Percentiles rank a stretch among this genome's conserved stretches.
phyloP scores from a whole-genome alignment of 2,797 vertebrate genomes.

The Iguana delicatissima region DNA sequence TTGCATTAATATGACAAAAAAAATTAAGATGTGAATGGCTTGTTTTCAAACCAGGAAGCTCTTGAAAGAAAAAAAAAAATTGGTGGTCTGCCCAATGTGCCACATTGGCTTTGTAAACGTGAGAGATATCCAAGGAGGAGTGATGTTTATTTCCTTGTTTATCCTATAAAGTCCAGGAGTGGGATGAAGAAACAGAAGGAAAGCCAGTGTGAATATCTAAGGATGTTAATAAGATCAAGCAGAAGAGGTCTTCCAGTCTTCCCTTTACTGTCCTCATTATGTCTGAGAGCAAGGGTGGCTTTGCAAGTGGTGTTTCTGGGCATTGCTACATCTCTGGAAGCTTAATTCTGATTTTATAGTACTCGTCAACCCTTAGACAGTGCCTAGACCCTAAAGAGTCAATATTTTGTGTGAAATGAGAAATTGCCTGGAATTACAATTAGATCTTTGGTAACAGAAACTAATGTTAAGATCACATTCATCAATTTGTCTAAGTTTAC shows the following conservation, averaged over 20 bases:
- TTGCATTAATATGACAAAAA: not conserved
- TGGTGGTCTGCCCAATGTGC: not conserved
- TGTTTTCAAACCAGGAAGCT: not conserved
- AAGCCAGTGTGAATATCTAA: not conserved
- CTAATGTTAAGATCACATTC: not conserved
- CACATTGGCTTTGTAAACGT: too few species aligned
- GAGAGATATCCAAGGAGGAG: not conserved
- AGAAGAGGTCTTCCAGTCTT: not conserved
- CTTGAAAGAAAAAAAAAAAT: too few species aligned
- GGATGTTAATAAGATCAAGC: not conserved
- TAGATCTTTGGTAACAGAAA: constrained; percentile 12
- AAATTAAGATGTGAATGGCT: not conserved
- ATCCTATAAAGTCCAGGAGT: not conserved
- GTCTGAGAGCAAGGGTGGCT: not conserved
- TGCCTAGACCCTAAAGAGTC: not conserved
- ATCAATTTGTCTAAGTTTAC: not conserved
- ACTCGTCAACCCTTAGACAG: not conserved
- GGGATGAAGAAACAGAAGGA: not conserved
- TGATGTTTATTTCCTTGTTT: not conserved
- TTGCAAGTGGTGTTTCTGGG: not conserved
- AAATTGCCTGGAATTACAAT: not conserved
- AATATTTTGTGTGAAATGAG: not conserved
- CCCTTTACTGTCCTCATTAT: not conserved
- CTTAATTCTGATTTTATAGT: not conserved
- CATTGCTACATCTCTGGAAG: not conserved